Evolutionary conservation across 1,140 invertebrate species (phyloP), one percentile per base, ranked within the genome.

Genomic region (Oreohelix idahoensis): DNA sequence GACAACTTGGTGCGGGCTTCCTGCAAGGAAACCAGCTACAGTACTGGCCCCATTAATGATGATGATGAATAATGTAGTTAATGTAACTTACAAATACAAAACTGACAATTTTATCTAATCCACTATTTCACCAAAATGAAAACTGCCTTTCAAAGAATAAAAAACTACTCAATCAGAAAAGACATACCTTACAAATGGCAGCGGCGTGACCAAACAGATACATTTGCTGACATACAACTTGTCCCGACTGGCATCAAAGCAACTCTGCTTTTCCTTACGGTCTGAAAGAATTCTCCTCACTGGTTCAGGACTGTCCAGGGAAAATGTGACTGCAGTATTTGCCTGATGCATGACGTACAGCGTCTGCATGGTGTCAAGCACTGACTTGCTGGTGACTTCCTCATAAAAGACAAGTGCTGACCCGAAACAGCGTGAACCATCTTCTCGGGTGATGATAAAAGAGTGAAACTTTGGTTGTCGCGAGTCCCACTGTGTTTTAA

Each of bases 401-500:
- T 99, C 98, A 93, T 96, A 99, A 92, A 99, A 99, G 23, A 97
- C 95, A 82, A 97, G 94, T 87, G 97, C 97, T 90, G 97, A 98
- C 58, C 98, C 98, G 94, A 98, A 98, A 76, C 95, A 96, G 87
- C 97, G 94, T 84, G 96, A 96, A 70, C 98, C 98, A 95, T 99
- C 97, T 94, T 99, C 98, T 89, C 96, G 95, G 32, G 98, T 99
- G 69, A 99, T 97, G 15, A 99, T 95, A 94, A 99, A 99, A 73
- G 97, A 97, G 92, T 99, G 98, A 94, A 99, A 99, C 85, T 94
- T 95, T 26, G 98, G 96, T 85, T 96, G 95, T 84, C 97, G 94
- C 71, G 95, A 95, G 92, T 98, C 96, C 92, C 97, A 98, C 92
- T 99, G 97, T 8, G 98, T 99, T 78, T 96, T 95, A 93, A 99